phyloP scores from a whole-genome alignment of 2,797 vertebrate species.

The Gymnoscopelus microlampas region DNA sequence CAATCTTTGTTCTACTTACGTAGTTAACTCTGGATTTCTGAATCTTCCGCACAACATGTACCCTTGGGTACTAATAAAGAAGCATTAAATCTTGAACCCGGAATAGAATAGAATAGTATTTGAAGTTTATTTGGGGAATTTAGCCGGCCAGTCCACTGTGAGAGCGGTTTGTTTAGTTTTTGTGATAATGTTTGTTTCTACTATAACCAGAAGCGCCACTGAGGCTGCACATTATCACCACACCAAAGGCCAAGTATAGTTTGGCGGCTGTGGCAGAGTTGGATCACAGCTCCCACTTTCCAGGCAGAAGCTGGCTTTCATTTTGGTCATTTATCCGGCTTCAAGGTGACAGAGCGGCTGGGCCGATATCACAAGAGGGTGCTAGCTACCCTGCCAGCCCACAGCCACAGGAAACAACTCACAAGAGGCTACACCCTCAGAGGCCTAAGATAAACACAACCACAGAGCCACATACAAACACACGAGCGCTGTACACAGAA shows the following conservation, averaged over 20 bases:
- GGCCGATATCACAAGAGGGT: slow-evolving; percentile 59
- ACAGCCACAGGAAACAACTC: slow-evolving; percentile 3
- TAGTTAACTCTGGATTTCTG: no score
- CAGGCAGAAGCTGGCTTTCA: slow-evolving; percentile 51
- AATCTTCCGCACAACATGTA: no score
- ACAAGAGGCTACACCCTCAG: not conserved
- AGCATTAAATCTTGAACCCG: not conserved
- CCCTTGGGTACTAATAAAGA: no score
- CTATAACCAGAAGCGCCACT: slow-evolving; percentile 36
- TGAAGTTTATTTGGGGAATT: not conserved
- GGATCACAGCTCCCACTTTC: slow-evolving; percentile 43
- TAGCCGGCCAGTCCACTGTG: not conserved
- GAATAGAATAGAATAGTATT: not conserved
- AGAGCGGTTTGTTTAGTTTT: slow-evolving; percentile 36
- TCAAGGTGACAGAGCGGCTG: slow-evolving; percentile 53
- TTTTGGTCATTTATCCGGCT: slow-evolving; percentile 38
- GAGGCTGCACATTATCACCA: slow-evolving; percentile 53
- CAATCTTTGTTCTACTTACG: no score
- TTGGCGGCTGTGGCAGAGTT: slow-evolving; percentile 28
- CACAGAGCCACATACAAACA: no score
- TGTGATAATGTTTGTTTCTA: slow-evolving; percentile 34
- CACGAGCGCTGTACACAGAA: no score
- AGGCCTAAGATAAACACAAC: not conserved
- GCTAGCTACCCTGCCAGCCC: slow-evolving; percentile 37
- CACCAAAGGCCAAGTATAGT: slow-evolving; percentile 33